Evolutionary conservation across 2,113 vertebrate genomes (phyloP).

Genomic region (Gadus macrocephalus): DNA sequence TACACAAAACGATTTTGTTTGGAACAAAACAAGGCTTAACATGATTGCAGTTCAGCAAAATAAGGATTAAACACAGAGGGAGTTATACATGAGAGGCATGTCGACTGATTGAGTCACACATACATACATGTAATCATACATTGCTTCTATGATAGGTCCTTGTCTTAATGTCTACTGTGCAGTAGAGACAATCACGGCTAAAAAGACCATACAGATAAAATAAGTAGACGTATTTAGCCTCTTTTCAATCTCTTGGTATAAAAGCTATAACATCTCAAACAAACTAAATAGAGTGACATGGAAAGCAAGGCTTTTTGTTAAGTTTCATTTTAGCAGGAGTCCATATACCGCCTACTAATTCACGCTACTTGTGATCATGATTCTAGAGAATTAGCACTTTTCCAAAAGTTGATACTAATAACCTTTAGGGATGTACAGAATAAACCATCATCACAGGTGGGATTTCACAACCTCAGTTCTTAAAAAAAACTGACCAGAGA

Average conservation of each 20-base stretch:
- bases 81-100: conserved; percentile 65
- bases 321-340: conserved; percentile 62
- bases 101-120: conserved; percentile 71
- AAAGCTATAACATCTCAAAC: conserved; percentile 66
- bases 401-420: conserved; percentile 63
- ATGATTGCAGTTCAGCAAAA: conserved; percentile 72
- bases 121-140: conserved; percentile 73
- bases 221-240: conserved; percentile 65
- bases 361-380: conserved; percentile 60
- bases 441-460: conserved; percentile 66
- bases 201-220: conserved; percentile 70
- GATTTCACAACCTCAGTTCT: conserved; percentile 64
- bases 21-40: conserved; percentile 47
- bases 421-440: conserved; percentile 65
- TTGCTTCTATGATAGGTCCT: conserved; percentile 70
- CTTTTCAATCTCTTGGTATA: conserved; percentile 70
- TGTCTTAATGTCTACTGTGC: conserved; percentile 63
- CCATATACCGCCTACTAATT: conserved; percentile 50
- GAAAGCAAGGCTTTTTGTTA: conserved; percentile 62
- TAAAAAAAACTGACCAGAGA: conserved; percentile 67
- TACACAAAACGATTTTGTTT: conserved; percentile 42
- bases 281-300: conserved; percentile 50
- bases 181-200: conserved; percentile 73
- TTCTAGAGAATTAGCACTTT: conserved; percentile 52
- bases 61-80: conserved; percentile 48